Percentiles rank a stretch among this genome's conserved stretches.
Evolutionary conservation across 2,797 vertebrate species (phyloP).

Genomic region (Acridotheres tristis): DNA sequence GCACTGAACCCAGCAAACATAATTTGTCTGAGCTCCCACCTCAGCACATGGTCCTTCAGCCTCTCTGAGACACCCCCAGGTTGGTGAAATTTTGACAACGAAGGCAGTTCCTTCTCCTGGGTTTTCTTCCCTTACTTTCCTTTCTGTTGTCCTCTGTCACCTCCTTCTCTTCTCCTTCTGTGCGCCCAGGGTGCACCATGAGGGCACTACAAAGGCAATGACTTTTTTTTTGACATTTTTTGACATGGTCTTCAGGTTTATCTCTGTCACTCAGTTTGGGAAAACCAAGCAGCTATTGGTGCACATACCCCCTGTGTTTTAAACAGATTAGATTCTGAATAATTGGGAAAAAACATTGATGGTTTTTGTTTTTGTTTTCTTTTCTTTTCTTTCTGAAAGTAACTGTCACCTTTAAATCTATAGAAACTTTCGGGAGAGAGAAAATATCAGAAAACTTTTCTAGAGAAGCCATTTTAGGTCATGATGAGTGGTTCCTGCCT

Average conservation of each 20-base stretch:
- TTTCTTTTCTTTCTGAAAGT: not conserved
- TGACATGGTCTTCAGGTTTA: not conserved
- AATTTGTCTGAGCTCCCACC: not conserved
- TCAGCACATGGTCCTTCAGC: not conserved
- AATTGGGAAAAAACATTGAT: not conserved
- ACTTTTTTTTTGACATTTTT: not conserved
- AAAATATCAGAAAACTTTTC: not conserved
- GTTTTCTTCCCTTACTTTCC: not conserved
- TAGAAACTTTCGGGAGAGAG: not conserved
- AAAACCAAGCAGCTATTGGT: not conserved
- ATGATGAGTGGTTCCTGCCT: not conserved
- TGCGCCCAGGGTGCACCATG: not conserved
- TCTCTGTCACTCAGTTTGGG: not conserved
- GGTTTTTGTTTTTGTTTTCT: not conserved
- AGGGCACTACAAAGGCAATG: not conserved
- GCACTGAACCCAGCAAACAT: not conserved
- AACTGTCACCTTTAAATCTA: not conserved
- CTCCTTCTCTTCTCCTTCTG: not conserved
- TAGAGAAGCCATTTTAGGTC: not conserved
- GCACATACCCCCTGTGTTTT: fast-evolving
- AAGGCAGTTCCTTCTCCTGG: not conserved
- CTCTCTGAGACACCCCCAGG: not conserved
- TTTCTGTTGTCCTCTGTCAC: not conserved
- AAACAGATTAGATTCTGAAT: not conserved
- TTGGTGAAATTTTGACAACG: not conserved